Percentiles rank a stretch among this genome's conserved stretches.
These are phyloP conservation scores for Drosophila obscura DNA, from an alignment of 1,140 invertebrate species.

Conservation along the genomic window DNA sequence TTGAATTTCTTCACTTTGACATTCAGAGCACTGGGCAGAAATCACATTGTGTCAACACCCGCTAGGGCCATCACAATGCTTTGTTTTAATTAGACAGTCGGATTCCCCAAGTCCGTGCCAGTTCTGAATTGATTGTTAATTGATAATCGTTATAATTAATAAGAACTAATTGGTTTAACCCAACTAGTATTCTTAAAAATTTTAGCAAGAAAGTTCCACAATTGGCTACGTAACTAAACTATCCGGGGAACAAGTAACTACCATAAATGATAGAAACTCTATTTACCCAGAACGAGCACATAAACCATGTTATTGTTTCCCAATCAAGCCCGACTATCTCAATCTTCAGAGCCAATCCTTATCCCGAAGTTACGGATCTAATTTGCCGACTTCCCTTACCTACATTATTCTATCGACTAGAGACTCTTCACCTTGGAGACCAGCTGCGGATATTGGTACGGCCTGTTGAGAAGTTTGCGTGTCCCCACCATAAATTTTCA, in stretches of 20 bases:
- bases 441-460: slow-evolving; percentile 86
- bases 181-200: slow-evolving; percentile 82
- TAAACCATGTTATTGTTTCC: slow-evolving; percentile 44
- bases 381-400: slow-evolving; percentile 93
- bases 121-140: slow-evolving; percentile 47
- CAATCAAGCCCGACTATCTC: slow-evolving; percentile 46
- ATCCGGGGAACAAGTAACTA: slow-evolving; percentile 27
- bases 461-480: slow-evolving; percentile 57
- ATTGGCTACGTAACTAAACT: slow-evolving; percentile 67
- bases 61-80: slow-evolving; percentile 48
- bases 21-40: too few species aligned
- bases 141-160: slow-evolving; percentile 45
- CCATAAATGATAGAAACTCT: slow-evolving; percentile 84
- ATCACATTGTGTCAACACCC: slow-evolving; percentile 86
- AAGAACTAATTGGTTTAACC: slow-evolving; percentile 33
- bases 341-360: slow-evolving; percentile 86
- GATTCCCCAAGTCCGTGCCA: slow-evolving; percentile 38
- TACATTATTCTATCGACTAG: slow-evolving; percentile 93
- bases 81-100: slow-evolving; percentile 43
- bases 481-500: slow-evolving; percentile 45
- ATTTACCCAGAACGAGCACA: slow-evolving; percentile 68
- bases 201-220: slow-evolving; percentile 59
- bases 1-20: too few species aligned
- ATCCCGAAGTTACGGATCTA: slow-evolving; percentile 92
- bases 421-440: slow-evolving; percentile 95